These are phyloP conservation scores for Drosophila suboccidentalis DNA, from an alignment of 2,888 invertebrate species.

Conservation along the genomic window DNA sequence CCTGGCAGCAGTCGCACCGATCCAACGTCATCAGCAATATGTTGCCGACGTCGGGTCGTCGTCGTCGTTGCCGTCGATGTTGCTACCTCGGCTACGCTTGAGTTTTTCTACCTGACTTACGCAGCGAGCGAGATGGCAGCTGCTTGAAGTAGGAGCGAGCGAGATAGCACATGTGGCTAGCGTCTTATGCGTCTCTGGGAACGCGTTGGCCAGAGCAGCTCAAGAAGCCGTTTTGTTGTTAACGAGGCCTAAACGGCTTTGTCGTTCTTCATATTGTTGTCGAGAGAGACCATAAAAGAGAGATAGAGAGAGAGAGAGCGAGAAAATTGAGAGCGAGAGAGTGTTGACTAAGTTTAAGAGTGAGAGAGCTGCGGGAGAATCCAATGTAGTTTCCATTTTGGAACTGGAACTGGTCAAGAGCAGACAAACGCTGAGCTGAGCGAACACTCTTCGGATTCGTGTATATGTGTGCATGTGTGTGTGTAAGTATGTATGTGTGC, in stretches of 20 bases:
- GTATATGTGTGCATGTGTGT: not conserved
- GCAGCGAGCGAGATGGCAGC: constrained; percentile 76
- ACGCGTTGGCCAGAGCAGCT: constrained; percentile 56
- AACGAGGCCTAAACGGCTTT: constrained; percentile 79
- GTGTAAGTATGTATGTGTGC: constrained; percentile 18
- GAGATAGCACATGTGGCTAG: constrained; percentile 46
- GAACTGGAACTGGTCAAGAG: constrained; percentile 70
- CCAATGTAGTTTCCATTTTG: constrained; percentile 52
- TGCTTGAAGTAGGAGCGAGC: constrained; percentile 12
- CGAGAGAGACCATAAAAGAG: constrained; percentile 17
- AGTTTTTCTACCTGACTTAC: constrained; percentile 84
- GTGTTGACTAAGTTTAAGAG: constrained; percentile 5
- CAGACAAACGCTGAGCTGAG: constrained; percentile 11
- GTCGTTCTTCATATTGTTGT: constrained; percentile 37
- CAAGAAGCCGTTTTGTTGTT: constrained; percentile 77
- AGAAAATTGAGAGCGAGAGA: constrained; percentile 8
- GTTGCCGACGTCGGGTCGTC: constrained; percentile 57
- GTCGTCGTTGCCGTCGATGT: constrained; percentile 59
- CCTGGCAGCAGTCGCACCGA: constrained; percentile 52
- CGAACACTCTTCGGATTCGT: not conserved
- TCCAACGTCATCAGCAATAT: constrained; percentile 74
- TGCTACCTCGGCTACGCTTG: constrained; percentile 83
- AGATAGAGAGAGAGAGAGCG: not conserved
- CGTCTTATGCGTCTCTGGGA: constrained; percentile 43
- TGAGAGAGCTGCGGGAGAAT: constrained; percentile 8